phyloP scores from a whole-genome alignment of 2,888 invertebrate genomes.

The Noctua pronuba region DNA sequence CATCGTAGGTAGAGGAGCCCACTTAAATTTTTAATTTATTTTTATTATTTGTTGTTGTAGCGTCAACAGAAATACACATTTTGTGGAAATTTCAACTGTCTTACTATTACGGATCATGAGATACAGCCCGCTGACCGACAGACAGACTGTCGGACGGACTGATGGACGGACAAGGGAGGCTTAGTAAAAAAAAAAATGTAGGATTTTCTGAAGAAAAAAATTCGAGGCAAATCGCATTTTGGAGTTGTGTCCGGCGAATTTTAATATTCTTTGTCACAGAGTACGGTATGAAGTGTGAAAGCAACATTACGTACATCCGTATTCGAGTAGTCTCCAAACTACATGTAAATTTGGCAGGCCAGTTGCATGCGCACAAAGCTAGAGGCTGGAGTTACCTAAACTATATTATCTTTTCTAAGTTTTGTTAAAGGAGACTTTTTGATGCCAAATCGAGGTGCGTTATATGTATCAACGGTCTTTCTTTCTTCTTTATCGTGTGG shows the following conservation, averaged over 20 bases:
- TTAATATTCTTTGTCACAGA: slow-evolving; percentile 54
- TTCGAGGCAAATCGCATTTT: slow-evolving; percentile 23
- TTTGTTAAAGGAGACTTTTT: slow-evolving; percentile 11
- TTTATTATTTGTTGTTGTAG: too few species aligned
- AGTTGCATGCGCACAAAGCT: slow-evolving; percentile 48
- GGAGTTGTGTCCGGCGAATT: slow-evolving; percentile 46
- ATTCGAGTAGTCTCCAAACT: slow-evolving; percentile 54
- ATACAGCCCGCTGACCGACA: too few species aligned
- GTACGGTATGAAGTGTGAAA: slow-evolving; percentile 31
- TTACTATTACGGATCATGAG: too few species aligned
- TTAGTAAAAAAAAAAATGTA: background rate
- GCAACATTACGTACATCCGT: slow-evolving; percentile 44
- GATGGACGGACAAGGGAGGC: too few species aligned
- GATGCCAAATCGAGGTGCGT: background rate
- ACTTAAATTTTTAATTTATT: too few species aligned
- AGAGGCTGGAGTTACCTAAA: slow-evolving; percentile 22
- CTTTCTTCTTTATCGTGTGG: too few species aligned
- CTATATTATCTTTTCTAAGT: slow-evolving; percentile 32
- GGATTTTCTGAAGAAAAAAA: slow-evolving; percentile 17
- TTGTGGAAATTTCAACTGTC: too few species aligned
- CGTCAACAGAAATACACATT: too few species aligned
- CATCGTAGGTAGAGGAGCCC: too few species aligned
- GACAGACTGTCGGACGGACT: too few species aligned
- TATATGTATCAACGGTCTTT: too few species aligned
- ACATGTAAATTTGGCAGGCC: slow-evolving; percentile 63